Evolutionary conservation across 2,113 vertebrate species (phyloP).

Genomic region (Lucifuga dentata): DNA sequence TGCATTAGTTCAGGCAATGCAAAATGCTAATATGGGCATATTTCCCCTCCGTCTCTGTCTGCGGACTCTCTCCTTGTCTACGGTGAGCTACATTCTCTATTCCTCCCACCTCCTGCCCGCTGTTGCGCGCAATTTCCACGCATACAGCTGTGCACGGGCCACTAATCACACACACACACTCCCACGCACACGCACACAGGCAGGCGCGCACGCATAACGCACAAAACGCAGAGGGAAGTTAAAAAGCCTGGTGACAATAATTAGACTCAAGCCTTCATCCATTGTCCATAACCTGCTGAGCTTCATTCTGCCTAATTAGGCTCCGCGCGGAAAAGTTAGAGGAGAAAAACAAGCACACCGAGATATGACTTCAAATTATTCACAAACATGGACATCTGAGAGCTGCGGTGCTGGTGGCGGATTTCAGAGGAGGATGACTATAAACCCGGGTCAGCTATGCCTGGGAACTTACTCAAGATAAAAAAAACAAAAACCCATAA

Average conservation of each 20-base stretch:
- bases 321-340: slow-evolving; percentile 55
- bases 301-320: slow-evolving; percentile 45
- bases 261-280: slow-evolving; percentile 60
- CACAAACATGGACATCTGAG: slow-evolving; percentile 59
- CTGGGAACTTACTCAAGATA: slow-evolving; percentile 64
- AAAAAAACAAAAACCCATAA: not conserved
- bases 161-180: slow-evolving; percentile 13
- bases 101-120: slow-evolving; percentile 62
- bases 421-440: slow-evolving; percentile 49
- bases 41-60: slow-evolving; percentile 46
- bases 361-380: slow-evolving; percentile 59
- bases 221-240: slow-evolving; percentile 56
- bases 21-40: slow-evolving; percentile 36
- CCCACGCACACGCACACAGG: slow-evolving; percentile 31
- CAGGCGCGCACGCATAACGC: slow-evolving; percentile 23
- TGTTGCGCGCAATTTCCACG: slow-evolving; percentile 26
- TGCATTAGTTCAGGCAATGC: slow-evolving; percentile 46
- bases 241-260: slow-evolving; percentile 65
- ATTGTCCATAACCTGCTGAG: slow-evolving; percentile 70
- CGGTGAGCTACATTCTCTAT: slow-evolving; percentile 53
- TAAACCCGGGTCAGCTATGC: slow-evolving; percentile 45
- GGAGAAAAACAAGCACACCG: slow-evolving; percentile 39
- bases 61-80: slow-evolving; percentile 57
- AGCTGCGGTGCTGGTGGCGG: slow-evolving; percentile 45
- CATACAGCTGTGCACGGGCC: not conserved